phyloP scores from a whole-genome alignment of 2,888 invertebrate genomes.

The Cinara cedri region DNA sequence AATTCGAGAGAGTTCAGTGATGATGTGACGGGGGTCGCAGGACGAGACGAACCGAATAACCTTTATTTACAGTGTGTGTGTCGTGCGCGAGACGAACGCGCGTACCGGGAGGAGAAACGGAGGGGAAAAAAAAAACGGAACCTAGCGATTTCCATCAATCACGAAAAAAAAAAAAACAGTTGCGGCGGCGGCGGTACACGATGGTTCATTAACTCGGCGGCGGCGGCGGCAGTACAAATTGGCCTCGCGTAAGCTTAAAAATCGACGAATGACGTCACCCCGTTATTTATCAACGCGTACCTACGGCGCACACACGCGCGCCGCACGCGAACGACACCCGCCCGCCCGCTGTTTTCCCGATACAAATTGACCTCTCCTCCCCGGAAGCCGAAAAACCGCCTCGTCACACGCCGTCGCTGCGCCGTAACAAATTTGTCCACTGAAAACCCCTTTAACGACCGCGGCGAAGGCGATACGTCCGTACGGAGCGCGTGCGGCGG shows the following conservation, averaged over 20 bases:
- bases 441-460: conserved; percentile 10
- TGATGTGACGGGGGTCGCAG: neutral
- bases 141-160: conserved; percentile 47
- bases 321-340: too few relatives aligned
- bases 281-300: conserved; percentile 44
- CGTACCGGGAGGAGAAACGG: neutral
- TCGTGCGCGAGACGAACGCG: conserved; percentile 9
- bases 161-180: conserved; percentile 34
- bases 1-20: neutral
- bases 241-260: conserved; percentile 36
- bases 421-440: conserved; percentile 1
- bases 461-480: neutral
- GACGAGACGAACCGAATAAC: too few relatives aligned
- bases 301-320: neutral
- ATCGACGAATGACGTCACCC: conserved; percentile 47
- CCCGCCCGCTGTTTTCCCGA: conserved; percentile 22
- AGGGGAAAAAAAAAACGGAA: neutral
- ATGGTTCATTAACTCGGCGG: conserved; percentile 46
- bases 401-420: neutral
- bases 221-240: conserved; percentile 21
- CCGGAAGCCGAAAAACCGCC: too few relatives aligned
- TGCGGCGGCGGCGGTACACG: neutral
- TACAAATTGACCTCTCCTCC: conserved; percentile 19
- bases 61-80: neutral
- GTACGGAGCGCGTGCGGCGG: neutral